Conservation (phyloP, 2,113 vertebrate genomes). For the Hippolais icterina region DNA sequence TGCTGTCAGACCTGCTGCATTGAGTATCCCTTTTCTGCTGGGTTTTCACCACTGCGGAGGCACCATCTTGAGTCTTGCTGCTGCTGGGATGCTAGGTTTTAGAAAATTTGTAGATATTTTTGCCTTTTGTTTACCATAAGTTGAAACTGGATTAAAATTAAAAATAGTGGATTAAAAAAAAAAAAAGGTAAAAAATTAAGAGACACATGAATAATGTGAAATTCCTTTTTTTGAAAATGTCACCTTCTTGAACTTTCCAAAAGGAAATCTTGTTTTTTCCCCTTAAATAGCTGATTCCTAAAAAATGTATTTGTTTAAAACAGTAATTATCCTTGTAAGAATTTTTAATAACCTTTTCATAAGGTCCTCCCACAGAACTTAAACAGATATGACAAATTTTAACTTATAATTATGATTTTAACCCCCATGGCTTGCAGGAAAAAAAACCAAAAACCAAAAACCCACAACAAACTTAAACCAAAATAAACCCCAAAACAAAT, state of each 20-base stretch:
- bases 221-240: background rate
- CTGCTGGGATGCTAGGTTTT: background rate
- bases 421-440: background rate
- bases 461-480: background rate
- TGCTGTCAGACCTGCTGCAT: background rate
- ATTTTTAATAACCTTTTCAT: background rate
- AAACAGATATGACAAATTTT: background rate
- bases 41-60: background rate
- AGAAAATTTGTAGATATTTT: background rate
- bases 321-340: background rate
- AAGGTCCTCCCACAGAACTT: background rate
- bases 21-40: background rate
- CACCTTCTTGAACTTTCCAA: background rate
- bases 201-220: background rate
- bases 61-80: background rate
- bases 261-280: background rate
- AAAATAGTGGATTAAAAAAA: background rate
- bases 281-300: background rate
- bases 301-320: background rate
- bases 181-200: no score
- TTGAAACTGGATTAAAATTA: background rate
- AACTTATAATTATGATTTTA: background rate
- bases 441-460: background rate
- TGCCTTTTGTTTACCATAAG: background rate
- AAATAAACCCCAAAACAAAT: background rate